These are phyloP conservation scores for Podabrus alpinus DNA, from an alignment of 2,888 invertebrate genomes.

Conservation along the genomic window DNA sequence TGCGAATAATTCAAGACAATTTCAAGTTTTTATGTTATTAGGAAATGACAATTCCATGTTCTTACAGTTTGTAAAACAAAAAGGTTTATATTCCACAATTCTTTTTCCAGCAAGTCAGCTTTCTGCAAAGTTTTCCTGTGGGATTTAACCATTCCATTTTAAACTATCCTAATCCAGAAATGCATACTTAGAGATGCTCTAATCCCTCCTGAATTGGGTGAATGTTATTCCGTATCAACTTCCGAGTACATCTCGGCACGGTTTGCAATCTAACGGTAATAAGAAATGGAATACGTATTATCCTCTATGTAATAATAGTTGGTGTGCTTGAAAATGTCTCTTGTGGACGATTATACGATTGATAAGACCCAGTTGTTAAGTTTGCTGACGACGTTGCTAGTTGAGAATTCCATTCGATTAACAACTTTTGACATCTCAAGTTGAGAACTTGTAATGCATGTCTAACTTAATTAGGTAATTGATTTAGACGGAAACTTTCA, in stretches of 20 bases:
- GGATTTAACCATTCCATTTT: slow-evolving; percentile 22
- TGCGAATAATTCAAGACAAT: neutral
- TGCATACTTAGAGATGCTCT: slow-evolving; percentile 25
- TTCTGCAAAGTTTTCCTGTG: slow-evolving; percentile 9
- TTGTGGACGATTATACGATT: slow-evolving; percentile 28
- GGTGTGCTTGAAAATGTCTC: slow-evolving; percentile 26
- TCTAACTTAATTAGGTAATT: neutral
- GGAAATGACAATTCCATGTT: neutral
- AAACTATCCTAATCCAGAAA: slow-evolving; percentile 25
- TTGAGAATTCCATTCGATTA: slow-evolving; percentile 25
- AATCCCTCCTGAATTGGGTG: slow-evolving; percentile 30
- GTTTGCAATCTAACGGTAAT: slow-evolving; percentile 23
- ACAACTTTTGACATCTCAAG: slow-evolving; percentile 13
- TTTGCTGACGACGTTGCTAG: slow-evolving; percentile 22
- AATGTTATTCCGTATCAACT: slow-evolving; percentile 28
- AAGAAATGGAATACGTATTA: slow-evolving; percentile 27
- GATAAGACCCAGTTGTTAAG: slow-evolving; percentile 28
- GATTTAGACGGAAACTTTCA: neutral
- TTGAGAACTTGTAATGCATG: neutral
- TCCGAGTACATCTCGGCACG: slow-evolving; percentile 11
- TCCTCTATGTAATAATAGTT: slow-evolving; percentile 23
- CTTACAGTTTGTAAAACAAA: neutral
- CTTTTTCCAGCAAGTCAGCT: slow-evolving; percentile 7
- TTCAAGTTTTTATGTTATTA: neutral
- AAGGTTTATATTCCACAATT: neutral